A percentile compares a stretch with the other conserved stretches of the same genome.
phyloP scores from a whole-genome alignment of 2,888 invertebrate genomes.

The Drosophila planitibia region DNA sequence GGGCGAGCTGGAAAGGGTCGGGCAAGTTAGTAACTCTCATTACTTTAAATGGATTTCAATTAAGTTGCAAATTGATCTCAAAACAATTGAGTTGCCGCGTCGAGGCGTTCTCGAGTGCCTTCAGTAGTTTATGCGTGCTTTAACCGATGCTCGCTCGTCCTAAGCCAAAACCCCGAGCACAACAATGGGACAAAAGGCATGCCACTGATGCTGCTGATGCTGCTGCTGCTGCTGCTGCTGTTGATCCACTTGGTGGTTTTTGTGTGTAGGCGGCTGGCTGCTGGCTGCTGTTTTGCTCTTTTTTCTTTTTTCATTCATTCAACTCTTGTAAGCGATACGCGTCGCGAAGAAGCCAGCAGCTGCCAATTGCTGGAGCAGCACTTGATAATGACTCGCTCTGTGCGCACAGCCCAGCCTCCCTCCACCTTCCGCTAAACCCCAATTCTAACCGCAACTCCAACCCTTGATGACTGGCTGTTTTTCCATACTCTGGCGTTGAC shows the following conservation, averaged over 20 bases:
- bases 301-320: conserved; percentile 55
- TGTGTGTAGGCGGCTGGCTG: conserved; percentile 44
- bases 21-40: conserved; percentile 82
- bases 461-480: conserved; percentile 64
- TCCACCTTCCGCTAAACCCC: not conserved
- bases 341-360: conserved; percentile 67
- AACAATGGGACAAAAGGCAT: conserved; percentile 65
- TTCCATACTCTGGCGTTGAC: conserved; percentile 69
- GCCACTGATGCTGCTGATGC: conserved; percentile 11
- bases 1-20: conserved; percentile 20
- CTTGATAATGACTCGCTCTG: conserved; percentile 44
- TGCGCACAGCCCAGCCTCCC: not conserved
- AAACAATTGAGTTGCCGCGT: conserved; percentile 75
- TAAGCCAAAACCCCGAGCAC: conserved; percentile 33
- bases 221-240: conserved; percentile 8
- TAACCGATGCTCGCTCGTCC: conserved; percentile 36
- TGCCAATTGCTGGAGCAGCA: conserved; percentile 64
- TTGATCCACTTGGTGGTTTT: conserved; percentile 47
- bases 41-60: conserved; percentile 84
- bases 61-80: conserved; percentile 83
- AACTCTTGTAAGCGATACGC: conserved; percentile 69
- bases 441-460: not conserved
- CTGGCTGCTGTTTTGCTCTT: conserved; percentile 47
- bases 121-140: conserved; percentile 47
- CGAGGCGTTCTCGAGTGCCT: conserved; percentile 74